phyloP scores from a whole-genome alignment of 2,113 vertebrate species.

The Oncorhynchus keta region DNA sequence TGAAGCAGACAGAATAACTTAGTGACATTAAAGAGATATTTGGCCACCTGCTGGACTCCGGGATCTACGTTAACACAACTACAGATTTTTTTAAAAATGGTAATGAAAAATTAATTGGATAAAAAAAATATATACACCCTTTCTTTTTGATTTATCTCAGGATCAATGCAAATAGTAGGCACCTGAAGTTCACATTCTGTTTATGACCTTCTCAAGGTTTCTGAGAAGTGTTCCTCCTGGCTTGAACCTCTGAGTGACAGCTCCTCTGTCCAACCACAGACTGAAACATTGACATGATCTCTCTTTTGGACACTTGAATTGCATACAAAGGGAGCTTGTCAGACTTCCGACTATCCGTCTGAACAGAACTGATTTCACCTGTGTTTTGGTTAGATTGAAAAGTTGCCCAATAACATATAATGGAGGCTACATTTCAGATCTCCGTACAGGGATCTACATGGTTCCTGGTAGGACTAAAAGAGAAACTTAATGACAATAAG shows the following conservation, averaged over 20 bases:
- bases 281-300: neutral
- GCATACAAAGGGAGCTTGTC: constrained; percentile 9
- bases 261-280: neutral
- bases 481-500: neutral
- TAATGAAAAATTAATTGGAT: constrained; percentile 48
- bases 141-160: too few relatives aligned
- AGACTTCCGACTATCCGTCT: constrained; percentile 1
- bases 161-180: too few relatives aligned
- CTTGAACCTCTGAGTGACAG: neutral
- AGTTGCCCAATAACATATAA: constrained; percentile 31
- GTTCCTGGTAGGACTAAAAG: neutral
- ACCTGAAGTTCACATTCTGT: constrained; percentile 9
- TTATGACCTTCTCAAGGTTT: neutral
- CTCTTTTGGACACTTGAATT: neutral
- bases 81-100: neutral
- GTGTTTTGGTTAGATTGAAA: constrained; percentile 1
- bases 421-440: constrained; percentile 2
- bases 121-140: too few relatives aligned
- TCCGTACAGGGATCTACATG: neutral
- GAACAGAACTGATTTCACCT: neutral
- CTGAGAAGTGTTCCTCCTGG: neutral
- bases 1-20: constrained; percentile 5
- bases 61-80: neutral
- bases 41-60: constrained; percentile 50
- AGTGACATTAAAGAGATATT: constrained; percentile 34